Base-by-base conservation (phyloP, 2,797 vertebrate species). In the Siniperca scherzeri region DNA sequence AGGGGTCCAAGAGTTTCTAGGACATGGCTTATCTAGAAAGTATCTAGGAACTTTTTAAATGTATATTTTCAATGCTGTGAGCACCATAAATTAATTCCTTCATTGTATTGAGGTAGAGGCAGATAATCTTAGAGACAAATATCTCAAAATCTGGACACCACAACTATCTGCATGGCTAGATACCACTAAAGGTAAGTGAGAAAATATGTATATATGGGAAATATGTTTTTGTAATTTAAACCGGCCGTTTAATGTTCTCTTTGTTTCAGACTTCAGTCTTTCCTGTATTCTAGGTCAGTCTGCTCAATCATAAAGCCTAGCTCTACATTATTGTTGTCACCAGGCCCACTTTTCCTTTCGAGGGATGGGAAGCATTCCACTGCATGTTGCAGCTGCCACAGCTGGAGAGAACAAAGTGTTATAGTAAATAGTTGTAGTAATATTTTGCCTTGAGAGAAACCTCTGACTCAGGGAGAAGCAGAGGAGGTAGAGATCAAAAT, bases 261-360 rank as follows among this genome's bases (percentile, higher is more conserved):
- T 16, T 5, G 33, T 76, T 65, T 77, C 52, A 30, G 25, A 48
- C 69, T 65, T 77, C 52, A 30, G 25, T 55, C 69, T 75, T 6
- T 52, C 50, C 50, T 52, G 19, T 22, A 7, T 56, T 27, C 38
- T 16, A 19, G 52, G 57, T 56, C 71, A 44, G 59, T 75, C 42
- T 75, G 83, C 48, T 80, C 52, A 42, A 56, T 80, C 74, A 74
- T 70, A 72, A 80, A 70, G 73, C 60, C 40, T 19, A 55, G 74
- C 74, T 66, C 79, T 42, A 7, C 65, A 40, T 89, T 87, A 78
- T 82, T 87, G 85, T 87, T 91, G 89, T 93, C 89, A 89, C 74
- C 65, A 30, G 80, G 86, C 88, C 87, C 85, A 83, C 80, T 89
- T 87, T 85, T 92, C 84, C 89, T 93, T 92, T 89, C 82, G 83